phyloP scores from a whole-genome alignment of 2,113 vertebrate species.

The Lates calcarifer region DNA sequence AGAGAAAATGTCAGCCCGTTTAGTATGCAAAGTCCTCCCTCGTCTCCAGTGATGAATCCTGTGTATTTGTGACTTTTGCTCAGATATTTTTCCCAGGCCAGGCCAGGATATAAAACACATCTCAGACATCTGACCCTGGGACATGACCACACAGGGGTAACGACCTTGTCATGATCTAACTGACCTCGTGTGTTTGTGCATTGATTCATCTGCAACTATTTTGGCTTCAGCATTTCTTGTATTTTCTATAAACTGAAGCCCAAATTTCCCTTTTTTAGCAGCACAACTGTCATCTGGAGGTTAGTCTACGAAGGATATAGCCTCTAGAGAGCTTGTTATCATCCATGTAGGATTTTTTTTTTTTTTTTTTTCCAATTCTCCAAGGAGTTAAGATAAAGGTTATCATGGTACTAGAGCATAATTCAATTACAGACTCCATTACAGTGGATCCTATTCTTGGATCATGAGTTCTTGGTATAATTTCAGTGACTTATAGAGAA shows the following conservation, averaged over 20 bases:
- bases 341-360: not conserved
- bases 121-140: slow-evolving; percentile 59
- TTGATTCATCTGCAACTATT: slow-evolving; percentile 30
- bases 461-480: not conserved
- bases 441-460: not conserved
- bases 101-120: slow-evolving; percentile 41
- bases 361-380: not conserved
- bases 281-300: not conserved
- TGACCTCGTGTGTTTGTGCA: slow-evolving; percentile 17
- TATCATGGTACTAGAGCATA: not conserved
- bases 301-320: not conserved
- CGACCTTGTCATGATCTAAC: slow-evolving; percentile 4
- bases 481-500: not conserved
- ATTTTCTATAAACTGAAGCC: not conserved
- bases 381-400: slow-evolving; percentile 4
- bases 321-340: not conserved
- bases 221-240: not conserved
- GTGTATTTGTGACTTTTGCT: slow-evolving; percentile 58
- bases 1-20: slow-evolving; percentile 20
- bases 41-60: slow-evolving; percentile 40
- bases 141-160: slow-evolving; percentile 40
- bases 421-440: not conserved
- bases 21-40: not conserved
- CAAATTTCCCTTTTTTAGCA: slow-evolving; percentile 36
- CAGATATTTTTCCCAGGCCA: slow-evolving; percentile 40